Conservation (phyloP, 2,888 invertebrate genomes). For the Rugalucina vietnamica region DNA sequence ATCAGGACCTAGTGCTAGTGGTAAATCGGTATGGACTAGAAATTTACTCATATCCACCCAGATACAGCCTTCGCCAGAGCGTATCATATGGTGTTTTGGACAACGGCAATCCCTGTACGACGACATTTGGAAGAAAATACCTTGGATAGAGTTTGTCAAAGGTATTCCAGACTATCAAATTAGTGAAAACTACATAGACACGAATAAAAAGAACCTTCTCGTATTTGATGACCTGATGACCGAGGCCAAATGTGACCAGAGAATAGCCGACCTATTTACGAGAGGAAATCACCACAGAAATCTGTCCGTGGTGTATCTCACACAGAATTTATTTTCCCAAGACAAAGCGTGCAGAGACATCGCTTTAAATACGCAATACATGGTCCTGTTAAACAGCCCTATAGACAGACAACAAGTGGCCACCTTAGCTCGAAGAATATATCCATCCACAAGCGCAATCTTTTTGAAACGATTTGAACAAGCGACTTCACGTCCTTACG, state of each 20-base stretch:
- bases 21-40: conserved; percentile 9
- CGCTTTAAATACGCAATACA: conserved; percentile 2
- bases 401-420: conserved; percentile 32
- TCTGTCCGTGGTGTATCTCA: background rate
- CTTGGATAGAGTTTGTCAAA: background rate
- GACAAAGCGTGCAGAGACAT: background rate
- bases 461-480: conserved; percentile 18
- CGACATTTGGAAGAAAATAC: background rate
- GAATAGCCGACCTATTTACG: conserved; percentile 38
- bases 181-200: background rate
- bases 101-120: conserved; percentile 30
- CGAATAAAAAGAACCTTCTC: background rate
- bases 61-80: conserved; percentile 5
- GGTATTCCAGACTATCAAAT: conserved; percentile 21
- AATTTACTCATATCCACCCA: background rate
- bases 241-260: conserved; percentile 28
- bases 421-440: conserved; percentile 14
- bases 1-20: too few species aligned
- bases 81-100: conserved; percentile 36
- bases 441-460: background rate
- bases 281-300: conserved; percentile 5
- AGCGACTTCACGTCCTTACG: conserved; percentile 7
- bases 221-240: conserved; percentile 34
- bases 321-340: background rate
- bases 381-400: conserved; percentile 32